Conservation (phyloP, 2,113 vertebrate species). For the Istiophorus platypterus region DNA sequence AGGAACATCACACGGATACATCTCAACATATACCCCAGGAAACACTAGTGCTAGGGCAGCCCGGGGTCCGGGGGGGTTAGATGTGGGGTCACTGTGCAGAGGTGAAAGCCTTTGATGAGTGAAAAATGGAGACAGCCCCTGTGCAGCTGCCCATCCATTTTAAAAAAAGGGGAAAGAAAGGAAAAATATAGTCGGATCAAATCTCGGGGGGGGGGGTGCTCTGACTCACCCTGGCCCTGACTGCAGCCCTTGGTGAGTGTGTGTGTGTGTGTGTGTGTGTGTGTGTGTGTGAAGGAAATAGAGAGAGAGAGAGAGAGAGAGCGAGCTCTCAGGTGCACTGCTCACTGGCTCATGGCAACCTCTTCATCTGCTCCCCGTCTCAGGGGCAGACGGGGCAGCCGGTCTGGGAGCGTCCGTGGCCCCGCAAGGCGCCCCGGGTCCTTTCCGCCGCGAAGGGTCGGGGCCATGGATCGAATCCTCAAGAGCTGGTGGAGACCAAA, state of each 20-base stretch:
- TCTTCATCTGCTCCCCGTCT: constrained; percentile 66
- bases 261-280: constrained; percentile 16
- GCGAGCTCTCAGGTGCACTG: constrained; percentile 48
- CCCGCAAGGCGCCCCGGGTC: not conserved
- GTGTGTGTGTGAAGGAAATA: constrained; percentile 3
- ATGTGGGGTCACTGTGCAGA: constrained; percentile 3
- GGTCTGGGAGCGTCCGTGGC: not conserved
- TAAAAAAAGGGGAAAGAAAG: too few species aligned
- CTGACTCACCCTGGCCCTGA: constrained; percentile 45
- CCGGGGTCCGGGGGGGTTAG: constrained; percentile 3
- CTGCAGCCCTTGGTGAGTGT: constrained; percentile 12
- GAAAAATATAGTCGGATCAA: constrained; percentile 50
- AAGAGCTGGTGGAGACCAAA: too few species aligned
- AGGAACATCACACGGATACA: not conserved
- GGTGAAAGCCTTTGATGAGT: constrained; percentile 48
- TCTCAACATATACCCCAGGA: not conserved
- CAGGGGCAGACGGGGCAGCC: constrained; percentile 17
- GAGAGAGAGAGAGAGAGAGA: not conserved
- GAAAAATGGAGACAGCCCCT: constrained; percentile 54
- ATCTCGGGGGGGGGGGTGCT: constrained; percentile 60
- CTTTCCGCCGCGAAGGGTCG: too few species aligned
- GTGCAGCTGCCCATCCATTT: constrained; percentile 35
- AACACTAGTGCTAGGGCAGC: not conserved
- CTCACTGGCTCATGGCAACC: constrained; percentile 50
- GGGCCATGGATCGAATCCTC: not conserved